Evolutionary conservation across 1,140 invertebrate species (phyloP).

Genomic region (Amyelois transitella): DNA sequence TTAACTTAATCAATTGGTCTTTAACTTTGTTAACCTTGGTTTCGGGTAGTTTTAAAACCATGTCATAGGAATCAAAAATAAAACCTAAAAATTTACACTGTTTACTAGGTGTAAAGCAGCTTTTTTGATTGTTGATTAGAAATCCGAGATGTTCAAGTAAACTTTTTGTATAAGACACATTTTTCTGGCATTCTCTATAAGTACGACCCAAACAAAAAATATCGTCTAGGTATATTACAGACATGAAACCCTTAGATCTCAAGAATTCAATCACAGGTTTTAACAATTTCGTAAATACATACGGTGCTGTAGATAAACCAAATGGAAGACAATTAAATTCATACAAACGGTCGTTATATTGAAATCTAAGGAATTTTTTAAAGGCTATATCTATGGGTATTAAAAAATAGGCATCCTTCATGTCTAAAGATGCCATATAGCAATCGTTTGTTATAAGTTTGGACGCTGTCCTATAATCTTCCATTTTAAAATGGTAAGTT

Average conservation of each 20-base stretch:
- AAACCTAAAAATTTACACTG: too few relatives aligned
- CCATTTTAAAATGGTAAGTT: slow-evolving; percentile 25
- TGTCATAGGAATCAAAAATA: too few relatives aligned
- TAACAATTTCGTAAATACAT: slow-evolving; percentile 1
- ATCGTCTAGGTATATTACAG: neutral
- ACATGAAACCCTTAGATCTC: neutral
- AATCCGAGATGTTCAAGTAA: too few relatives aligned
- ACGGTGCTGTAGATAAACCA: slow-evolving; percentile 15
- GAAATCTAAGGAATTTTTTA: too few relatives aligned
- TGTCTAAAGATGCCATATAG: slow-evolving; percentile 28
- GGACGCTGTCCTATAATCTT: slow-evolving; percentile 12
- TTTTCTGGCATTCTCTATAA: too few relatives aligned
- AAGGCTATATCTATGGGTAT: slow-evolving; percentile 30
- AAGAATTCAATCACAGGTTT: slow-evolving; percentile 2
- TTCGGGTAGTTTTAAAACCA: too few relatives aligned
- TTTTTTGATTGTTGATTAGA: too few relatives aligned
- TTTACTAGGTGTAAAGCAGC: too few relatives aligned
- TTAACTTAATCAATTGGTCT: too few relatives aligned
- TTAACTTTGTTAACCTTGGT: too few relatives aligned
- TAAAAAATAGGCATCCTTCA: slow-evolving; percentile 35
- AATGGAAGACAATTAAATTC: slow-evolving; percentile 28
- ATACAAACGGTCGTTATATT: slow-evolving; percentile 17
- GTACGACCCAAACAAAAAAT: neutral
- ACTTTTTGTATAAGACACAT: too few relatives aligned
- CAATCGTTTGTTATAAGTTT: slow-evolving; percentile 18